phyloP scores from a whole-genome alignment of 1,140 invertebrate genomes.

The Apis laboriosa region DNA sequence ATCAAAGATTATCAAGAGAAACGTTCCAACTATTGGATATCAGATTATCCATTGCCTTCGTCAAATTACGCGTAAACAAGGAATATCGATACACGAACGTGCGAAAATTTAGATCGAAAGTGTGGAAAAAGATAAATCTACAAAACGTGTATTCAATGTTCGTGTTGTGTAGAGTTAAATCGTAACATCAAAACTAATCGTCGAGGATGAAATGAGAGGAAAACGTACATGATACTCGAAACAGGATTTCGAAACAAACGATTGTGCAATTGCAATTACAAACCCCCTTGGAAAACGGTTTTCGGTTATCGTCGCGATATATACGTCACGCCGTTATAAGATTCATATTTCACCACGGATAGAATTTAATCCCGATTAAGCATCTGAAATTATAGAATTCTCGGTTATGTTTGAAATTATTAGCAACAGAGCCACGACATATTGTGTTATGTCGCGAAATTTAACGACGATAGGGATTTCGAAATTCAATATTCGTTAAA shows the following conservation, averaged over 20 bases:
- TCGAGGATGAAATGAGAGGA: background rate
- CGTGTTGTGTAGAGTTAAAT: slow-evolving; percentile 3
- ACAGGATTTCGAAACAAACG: background rate
- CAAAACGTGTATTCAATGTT: background rate
- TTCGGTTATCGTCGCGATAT: background rate
- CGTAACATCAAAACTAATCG: slow-evolving; percentile 26
- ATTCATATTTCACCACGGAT: background rate
- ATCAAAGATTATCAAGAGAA: background rate
- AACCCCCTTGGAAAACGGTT: background rate
- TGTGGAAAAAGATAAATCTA: background rate
- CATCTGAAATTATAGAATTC: background rate
- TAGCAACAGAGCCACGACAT: background rate
- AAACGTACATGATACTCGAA: background rate
- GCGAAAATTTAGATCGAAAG: background rate
- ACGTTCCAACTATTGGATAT: background rate
- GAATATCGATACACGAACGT: background rate
- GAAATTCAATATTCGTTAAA: background rate
- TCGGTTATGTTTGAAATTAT: background rate
- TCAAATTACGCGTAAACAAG: background rate
- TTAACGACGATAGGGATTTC: background rate
- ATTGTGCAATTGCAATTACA: background rate
- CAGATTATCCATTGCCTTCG: background rate
- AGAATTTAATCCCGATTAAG: background rate
- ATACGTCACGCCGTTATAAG: background rate
- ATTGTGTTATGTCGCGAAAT: background rate